Evolutionary conservation across 2,113 vertebrate genomes (phyloP).

Genomic region (Larimichthys polyactis): DNA sequence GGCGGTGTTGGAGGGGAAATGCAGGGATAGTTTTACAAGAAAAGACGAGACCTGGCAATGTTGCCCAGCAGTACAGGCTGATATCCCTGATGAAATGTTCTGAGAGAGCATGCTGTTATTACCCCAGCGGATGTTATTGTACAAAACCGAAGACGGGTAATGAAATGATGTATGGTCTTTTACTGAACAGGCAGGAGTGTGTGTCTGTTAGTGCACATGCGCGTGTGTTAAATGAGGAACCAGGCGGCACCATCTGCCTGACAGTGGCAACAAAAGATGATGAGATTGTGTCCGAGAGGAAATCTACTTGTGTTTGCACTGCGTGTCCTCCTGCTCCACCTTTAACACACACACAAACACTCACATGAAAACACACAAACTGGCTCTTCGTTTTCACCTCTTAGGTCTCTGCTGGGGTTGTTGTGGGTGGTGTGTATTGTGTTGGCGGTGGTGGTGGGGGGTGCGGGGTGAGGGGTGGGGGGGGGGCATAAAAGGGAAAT

Average conservation of each 20-base stretch:
- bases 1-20: conserved; percentile 47
- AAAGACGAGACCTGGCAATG: conserved; percentile 59
- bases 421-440: too few relatives aligned
- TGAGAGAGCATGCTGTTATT: conserved; percentile 71
- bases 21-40: conserved; percentile 73
- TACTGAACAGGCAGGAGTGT: conserved; percentile 52
- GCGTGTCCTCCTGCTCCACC: conserved; percentile 43
- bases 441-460: background rate
- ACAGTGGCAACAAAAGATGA: conserved; percentile 82
- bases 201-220: conserved; percentile 36
- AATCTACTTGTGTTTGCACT: conserved; percentile 81
- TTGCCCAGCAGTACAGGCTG: conserved; percentile 51
- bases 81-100: conserved; percentile 78
- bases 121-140: conserved; percentile 79
- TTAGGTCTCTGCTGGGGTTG: conserved; percentile 20
- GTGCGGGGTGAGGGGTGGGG: background rate
- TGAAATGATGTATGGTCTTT: conserved; percentile 81
- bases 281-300: conserved; percentile 81
- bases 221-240: conserved; percentile 67
- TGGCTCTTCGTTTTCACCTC: conserved; percentile 56
- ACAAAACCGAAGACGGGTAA: conserved; percentile 71
- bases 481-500: conserved; percentile 42
- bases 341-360: conserved; percentile 40
- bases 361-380: conserved; percentile 14
- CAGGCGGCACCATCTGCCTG: conserved; percentile 75